Evolutionary conservation across 2,888 invertebrate species (phyloP).

Genomic region (Chymomyza procnemis): DNA sequence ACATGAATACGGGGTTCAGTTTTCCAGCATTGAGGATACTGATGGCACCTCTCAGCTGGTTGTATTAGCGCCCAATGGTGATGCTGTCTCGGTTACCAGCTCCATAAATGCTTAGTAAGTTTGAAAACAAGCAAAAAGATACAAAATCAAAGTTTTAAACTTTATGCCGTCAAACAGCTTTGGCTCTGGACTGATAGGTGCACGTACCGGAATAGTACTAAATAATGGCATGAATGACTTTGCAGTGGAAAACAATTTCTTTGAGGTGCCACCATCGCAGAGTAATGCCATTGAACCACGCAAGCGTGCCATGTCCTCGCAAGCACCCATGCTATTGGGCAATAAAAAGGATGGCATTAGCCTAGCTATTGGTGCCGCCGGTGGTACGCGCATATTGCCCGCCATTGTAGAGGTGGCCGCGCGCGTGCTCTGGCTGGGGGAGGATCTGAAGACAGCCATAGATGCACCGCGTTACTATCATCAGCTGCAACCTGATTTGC

Average conservation of each 20-base stretch:
- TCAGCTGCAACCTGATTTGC: slow-evolving; percentile 87
- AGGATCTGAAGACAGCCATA: slow-evolving; percentile 84
- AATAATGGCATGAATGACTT: slow-evolving; percentile 99
- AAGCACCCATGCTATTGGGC: slow-evolving; percentile 90
- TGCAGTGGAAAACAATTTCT: slow-evolving; percentile 86
- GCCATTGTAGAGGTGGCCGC: slow-evolving; percentile 84
- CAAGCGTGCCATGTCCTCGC: slow-evolving; percentile 92
- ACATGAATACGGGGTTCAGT: slow-evolving; percentile 85
- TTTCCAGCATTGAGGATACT: slow-evolving; percentile 79
- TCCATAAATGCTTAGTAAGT: slow-evolving; percentile 88
- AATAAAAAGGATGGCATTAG: slow-evolving; percentile 82
- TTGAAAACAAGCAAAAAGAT: not conserved
- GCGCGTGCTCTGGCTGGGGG: slow-evolving; percentile 83
- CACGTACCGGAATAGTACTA: slow-evolving; percentile 91
- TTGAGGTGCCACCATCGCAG: slow-evolving; percentile 86
- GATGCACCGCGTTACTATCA: slow-evolving; percentile 89
- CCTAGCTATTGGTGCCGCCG: slow-evolving; percentile 89
- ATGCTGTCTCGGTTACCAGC: slow-evolving; percentile 94
- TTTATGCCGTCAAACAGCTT: slow-evolving; percentile 85
- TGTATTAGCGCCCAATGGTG: slow-evolving; percentile 90
- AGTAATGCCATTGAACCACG: slow-evolving; percentile 90
- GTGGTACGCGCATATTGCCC: slow-evolving; percentile 92
- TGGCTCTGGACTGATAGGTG: slow-evolving; percentile 88
- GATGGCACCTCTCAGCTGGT: slow-evolving; percentile 94
- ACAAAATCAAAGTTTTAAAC: too few species aligned